A percentile compares a stretch with the other conserved stretches of the same genome.
Evolutionary conservation across 1,140 invertebrate species (phyloP).

Genomic region (Myzus persicae): DNA sequence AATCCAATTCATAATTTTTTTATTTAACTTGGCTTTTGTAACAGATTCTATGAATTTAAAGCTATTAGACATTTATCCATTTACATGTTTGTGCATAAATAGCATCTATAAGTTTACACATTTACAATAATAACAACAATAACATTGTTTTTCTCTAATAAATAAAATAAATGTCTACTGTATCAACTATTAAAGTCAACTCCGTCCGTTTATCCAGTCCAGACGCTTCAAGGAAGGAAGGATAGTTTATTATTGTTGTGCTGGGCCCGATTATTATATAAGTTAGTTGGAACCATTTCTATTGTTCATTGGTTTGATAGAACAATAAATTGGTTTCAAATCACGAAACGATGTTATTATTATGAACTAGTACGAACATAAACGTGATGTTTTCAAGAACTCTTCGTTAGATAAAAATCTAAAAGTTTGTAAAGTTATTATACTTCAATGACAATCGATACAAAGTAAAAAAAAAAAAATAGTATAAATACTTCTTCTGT

Average conservation of each 20-base stretch:
- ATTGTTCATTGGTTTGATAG: background rate
- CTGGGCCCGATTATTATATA: background rate
- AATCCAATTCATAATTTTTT: background rate
- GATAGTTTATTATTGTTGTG: background rate
- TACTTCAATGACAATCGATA: background rate
- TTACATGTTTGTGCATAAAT: background rate
- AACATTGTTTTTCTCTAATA: background rate
- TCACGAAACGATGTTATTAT: background rate
- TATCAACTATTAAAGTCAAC: background rate
- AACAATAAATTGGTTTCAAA: background rate
- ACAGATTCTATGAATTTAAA: background rate
- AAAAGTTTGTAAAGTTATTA: background rate
- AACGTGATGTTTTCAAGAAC: background rate
- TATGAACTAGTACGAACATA: background rate
- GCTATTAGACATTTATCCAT: no score
- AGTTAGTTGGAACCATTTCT: background rate
- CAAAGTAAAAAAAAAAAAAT: background rate
- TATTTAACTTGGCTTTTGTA: background rate
- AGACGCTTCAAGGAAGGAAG: background rate
- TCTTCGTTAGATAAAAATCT: background rate
- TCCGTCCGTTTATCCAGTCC: no score
- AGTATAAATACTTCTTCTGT: background rate
- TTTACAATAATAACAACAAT: background rate
- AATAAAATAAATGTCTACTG: background rate
- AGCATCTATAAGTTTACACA: background rate